Base-by-base conservation (phyloP, 2,888 invertebrate genomes). In the Tortrix viridana region DNA sequence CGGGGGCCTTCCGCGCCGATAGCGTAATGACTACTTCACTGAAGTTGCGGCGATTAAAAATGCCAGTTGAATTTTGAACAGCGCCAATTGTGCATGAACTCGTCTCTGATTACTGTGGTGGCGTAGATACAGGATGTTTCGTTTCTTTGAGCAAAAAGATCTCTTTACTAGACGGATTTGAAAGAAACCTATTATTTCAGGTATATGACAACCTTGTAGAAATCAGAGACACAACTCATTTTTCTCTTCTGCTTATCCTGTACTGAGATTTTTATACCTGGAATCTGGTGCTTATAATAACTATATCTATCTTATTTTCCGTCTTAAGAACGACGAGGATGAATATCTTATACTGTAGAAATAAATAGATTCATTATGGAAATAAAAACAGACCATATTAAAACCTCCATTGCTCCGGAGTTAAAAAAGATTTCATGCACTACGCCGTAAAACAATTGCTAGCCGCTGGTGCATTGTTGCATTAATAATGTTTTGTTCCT, bases 401-500 rank as follows among this genome's bases (percentile, higher is more conserved):
- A n/a, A 44, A 19, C 6, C n/a, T 50, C 43, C 12, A 49, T 22
- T n/a, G 49, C 44, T 50, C 37, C 37, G 9, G 20, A 16, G 37
- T 49, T 37, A 3, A 44, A 62, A 47, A 50, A 20, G 20, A 41
- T 43, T 23, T 14, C 37, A 62, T 56, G 50, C 44, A 64, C 52
- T 65, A 59, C 65, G 61, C 60, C 23, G 54, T 53, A 57, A 60
- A 57, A 65, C 66, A 68, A 68, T 68, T 57, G 64, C 55, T 50
- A 37, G 66, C 56, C 26, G 48, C 41, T 60, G 60, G 65, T 62
- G 64, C 65, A 65, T 65, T 65, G 66, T 66, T 70, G 67, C 67
- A 69, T 71, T 69, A 71, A 71, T 67, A 66, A 73, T 67, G 69
- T 67, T 70, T 70, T 67, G 69, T 71, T 62, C 67, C 47, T 61